Conservation (phyloP, 2,888 invertebrate genomes). For the Omphaloscelis lunosa region DNA sequence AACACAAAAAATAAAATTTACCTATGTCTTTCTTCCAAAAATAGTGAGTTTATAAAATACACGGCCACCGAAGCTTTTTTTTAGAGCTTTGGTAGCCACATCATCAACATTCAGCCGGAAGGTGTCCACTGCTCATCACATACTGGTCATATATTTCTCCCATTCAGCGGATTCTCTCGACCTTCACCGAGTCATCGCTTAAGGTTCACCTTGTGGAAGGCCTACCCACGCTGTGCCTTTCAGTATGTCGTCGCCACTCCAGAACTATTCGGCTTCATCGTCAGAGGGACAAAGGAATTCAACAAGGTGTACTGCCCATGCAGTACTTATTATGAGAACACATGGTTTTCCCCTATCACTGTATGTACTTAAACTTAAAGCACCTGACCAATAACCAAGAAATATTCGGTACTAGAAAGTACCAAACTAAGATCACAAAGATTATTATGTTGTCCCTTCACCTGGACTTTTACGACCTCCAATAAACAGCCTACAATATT, state of each 20-base stretch:
- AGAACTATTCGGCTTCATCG: background rate
- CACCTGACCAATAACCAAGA: background rate
- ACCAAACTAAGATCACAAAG: constrained; percentile 37
- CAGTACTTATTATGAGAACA: background rate
- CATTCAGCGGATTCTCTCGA: background rate
- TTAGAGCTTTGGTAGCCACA: background rate
- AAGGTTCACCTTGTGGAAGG: background rate
- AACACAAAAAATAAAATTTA: constrained; percentile 21
- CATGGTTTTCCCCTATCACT: background rate
- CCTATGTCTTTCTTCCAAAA: background rate
- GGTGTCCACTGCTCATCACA: background rate
- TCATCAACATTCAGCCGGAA: background rate
- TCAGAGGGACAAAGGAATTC: background rate
- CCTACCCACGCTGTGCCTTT: background rate
- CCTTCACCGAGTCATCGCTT: background rate
- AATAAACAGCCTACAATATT: constrained; percentile 55
- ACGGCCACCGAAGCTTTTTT: background rate
- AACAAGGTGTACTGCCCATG: background rate
- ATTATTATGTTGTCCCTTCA: constrained; percentile 41
- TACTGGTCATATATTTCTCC: too few relatives aligned
- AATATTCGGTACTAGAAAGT: constrained; percentile 25
- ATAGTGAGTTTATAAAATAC: too few relatives aligned
- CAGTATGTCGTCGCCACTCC: background rate
- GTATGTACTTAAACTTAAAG: background rate
- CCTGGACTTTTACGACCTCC: constrained; percentile 44